phyloP scores from a whole-genome alignment of 2,797 vertebrate species.

The Chaunax sp. region DNA sequence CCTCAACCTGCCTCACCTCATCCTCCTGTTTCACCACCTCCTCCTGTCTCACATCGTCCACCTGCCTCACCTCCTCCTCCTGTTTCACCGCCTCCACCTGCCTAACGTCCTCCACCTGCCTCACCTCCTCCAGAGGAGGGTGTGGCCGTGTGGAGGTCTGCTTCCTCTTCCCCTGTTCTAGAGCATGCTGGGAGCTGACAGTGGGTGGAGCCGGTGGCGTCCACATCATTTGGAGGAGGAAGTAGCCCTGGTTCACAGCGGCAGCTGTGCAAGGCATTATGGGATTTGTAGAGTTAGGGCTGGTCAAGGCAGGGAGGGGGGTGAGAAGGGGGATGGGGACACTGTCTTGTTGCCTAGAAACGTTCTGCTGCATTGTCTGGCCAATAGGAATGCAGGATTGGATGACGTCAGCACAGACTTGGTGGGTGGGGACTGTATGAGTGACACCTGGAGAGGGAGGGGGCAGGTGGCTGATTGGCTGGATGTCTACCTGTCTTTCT shows the following conservation, averaged over 20 bases:
- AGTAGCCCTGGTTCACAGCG: slow-evolving; percentile 15
- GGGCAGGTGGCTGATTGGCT: slow-evolving; percentile 31
- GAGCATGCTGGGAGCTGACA: slow-evolving; percentile 21
- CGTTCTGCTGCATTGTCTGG: slow-evolving; percentile 10
- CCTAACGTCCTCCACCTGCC: neutral
- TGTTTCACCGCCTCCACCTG: neutral
- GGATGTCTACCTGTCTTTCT: slow-evolving; percentile 10
- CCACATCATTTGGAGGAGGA: slow-evolving; percentile 61
- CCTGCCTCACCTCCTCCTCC: neutral
- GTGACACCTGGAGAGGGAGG: slow-evolving; percentile 9
- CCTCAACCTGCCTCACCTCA: neutral
- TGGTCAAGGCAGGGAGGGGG: neutral
- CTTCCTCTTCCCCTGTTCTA: neutral
- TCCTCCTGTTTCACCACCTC: too few relatives aligned
- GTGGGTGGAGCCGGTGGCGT: slow-evolving; percentile 27
- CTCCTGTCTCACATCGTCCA: neutral
- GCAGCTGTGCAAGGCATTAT: slow-evolving; percentile 15
- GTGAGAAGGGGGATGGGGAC: neutral
- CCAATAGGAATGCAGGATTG: slow-evolving; percentile 32
- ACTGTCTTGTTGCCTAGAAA: neutral
- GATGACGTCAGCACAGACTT: slow-evolving; percentile 1
- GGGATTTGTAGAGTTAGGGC: slow-evolving; percentile 11
- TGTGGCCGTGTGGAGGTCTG: neutral
- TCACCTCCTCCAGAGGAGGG: neutral
- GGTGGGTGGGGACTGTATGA: slow-evolving; percentile 33